Evolutionary conservation across 2,888 invertebrate species (phyloP).

Genomic region (Andrena praecox): DNA sequence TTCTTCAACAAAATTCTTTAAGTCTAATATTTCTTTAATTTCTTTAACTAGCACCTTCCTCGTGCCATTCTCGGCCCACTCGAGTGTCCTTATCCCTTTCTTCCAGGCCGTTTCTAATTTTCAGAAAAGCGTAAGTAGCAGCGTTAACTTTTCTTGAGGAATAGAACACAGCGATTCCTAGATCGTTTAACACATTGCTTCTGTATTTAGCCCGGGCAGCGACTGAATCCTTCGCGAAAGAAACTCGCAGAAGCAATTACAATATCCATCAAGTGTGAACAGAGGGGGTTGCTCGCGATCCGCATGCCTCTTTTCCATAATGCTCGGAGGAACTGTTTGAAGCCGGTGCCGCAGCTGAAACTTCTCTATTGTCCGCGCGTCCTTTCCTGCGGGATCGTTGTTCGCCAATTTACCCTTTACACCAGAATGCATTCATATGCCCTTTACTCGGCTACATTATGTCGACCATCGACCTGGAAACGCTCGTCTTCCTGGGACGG

Average conservation of each 20-base stretch:
- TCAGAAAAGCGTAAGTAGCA: too few relatives aligned
- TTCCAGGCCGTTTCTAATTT: too few relatives aligned
- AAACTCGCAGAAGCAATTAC: not conserved
- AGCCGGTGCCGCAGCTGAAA: not conserved
- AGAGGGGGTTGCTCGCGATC: not conserved
- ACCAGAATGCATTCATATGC: constrained; percentile 38
- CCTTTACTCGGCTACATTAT: constrained; percentile 46
- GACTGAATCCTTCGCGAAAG: not conserved
- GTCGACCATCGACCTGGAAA: constrained; percentile 56
- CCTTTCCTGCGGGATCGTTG: constrained; percentile 5
- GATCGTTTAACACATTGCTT: too few relatives aligned
- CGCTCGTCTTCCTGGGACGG: constrained; percentile 32
- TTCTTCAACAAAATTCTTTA: too few relatives aligned
- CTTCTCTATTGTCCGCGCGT: not conserved
- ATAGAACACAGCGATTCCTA: too few relatives aligned
- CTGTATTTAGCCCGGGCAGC: not conserved
- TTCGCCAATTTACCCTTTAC: constrained; percentile 51
- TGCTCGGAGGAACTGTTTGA: not conserved
- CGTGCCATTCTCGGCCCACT: too few relatives aligned
- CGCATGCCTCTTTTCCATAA: not conserved
- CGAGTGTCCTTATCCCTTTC: too few relatives aligned
- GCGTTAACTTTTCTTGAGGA: too few relatives aligned
- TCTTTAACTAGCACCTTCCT: too few relatives aligned
- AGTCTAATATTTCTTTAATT: too few relatives aligned
- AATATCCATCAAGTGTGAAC: not conserved